phyloP scores from a whole-genome alignment of 2,888 invertebrate genomes.

The Hetaerina titia region DNA sequence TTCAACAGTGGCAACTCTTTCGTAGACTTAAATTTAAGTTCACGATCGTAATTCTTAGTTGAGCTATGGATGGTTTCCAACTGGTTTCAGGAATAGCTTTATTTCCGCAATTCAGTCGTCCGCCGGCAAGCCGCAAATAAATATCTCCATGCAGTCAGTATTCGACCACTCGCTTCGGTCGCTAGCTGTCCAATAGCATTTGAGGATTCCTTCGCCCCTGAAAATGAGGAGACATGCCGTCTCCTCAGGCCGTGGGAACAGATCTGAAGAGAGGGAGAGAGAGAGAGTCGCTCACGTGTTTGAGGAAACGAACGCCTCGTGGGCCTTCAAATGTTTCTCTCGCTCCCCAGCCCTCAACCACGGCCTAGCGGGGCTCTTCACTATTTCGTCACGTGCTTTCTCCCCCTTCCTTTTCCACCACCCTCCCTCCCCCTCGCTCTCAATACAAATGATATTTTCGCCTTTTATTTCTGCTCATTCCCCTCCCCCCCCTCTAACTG shows the following conservation, averaged over 20 bases:
- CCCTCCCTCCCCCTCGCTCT: not conserved
- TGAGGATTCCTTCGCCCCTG: not conserved
- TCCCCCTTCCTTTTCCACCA: not conserved
- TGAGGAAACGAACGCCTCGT: not conserved
- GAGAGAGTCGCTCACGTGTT: not conserved
- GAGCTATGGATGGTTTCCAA: not conserved
- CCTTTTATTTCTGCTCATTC: constrained; percentile 44
- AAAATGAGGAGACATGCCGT: not conserved
- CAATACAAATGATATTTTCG: not conserved
- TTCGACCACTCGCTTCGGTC: not conserved
- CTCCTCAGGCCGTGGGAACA: not conserved
- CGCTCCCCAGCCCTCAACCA: not conserved
- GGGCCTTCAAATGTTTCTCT: constrained; percentile 42
- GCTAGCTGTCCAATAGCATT: not conserved
- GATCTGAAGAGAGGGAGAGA: not conserved
- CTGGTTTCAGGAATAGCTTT: not conserved
- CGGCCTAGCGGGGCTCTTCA: not conserved
- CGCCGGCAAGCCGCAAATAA: not conserved
- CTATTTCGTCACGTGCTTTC: not conserved
- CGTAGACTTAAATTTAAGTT: no score
- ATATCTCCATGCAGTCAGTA: not conserved
- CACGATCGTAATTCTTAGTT: no score
- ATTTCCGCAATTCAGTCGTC: not conserved
- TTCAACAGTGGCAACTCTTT: not conserved
- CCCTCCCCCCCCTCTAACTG: not conserved